These are phyloP conservation scores for Lordiphosa mommai DNA, from an alignment of 1,140 invertebrate genomes.

Conservation along the genomic window DNA sequence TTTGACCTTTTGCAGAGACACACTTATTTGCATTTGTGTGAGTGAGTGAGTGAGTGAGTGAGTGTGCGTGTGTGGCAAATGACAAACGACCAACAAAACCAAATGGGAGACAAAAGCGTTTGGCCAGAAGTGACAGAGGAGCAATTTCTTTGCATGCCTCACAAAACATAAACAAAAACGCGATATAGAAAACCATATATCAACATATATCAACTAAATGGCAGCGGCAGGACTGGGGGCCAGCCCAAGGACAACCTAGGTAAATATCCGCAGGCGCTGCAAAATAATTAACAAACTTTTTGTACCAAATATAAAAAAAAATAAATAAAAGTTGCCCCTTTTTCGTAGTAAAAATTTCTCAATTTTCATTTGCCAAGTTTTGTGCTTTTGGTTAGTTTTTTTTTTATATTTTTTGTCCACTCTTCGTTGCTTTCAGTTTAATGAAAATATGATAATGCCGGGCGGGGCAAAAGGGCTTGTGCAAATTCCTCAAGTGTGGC, in stretches of 20 bases:
- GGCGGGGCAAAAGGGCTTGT: slow-evolving; percentile 5
- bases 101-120: slow-evolving; percentile 2
- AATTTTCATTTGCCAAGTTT: slow-evolving; percentile 28
- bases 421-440: slow-evolving; percentile 36
- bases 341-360: slow-evolving; percentile 16
- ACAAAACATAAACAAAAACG: slow-evolving; percentile 42
- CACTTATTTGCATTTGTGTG: slow-evolving; percentile 25
- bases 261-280: slow-evolving; percentile 34
- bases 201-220: slow-evolving; percentile 14
- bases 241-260: slow-evolving; percentile 27
- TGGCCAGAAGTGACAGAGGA: slow-evolving; percentile 2
- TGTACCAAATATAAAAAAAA: neutral
- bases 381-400: slow-evolving; percentile 5
- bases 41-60: neutral
- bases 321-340: slow-evolving; percentile 9
- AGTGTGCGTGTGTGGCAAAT: slow-evolving; percentile 5
- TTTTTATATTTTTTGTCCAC: neutral
- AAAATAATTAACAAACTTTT: slow-evolving; percentile 53
- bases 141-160: slow-evolving; percentile 17
- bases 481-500: slow-evolving; percentile 27
- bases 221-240: neutral
- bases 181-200: slow-evolving; percentile 11
- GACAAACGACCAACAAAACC: slow-evolving; percentile 31
- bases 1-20: slow-evolving; percentile 24
- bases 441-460: slow-evolving; percentile 42